These are phyloP conservation scores for Cerastis rubricosa DNA, from an alignment of 2,888 invertebrate genomes.

Conservation along the genomic window DNA sequence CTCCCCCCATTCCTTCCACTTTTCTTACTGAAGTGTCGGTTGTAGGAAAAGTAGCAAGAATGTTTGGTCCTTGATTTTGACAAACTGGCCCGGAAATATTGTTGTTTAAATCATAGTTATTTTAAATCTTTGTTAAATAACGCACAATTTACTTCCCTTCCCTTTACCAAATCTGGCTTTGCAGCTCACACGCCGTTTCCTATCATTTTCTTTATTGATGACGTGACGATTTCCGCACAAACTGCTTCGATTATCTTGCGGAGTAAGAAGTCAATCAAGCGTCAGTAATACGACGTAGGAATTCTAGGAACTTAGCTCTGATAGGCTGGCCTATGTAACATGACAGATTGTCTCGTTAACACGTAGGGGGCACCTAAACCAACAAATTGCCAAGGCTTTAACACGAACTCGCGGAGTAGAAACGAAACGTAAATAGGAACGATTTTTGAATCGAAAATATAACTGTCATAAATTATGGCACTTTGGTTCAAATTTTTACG, in stretches of 20 bases:
- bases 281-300: conserved; percentile 36
- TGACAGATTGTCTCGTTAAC: conserved; percentile 52
- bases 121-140: neutral
- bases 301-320: conserved; percentile 44
- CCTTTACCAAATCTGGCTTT: neutral
- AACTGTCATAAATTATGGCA: neutral
- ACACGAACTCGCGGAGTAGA: neutral
- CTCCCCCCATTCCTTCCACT: too few species aligned
- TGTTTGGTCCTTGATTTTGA: too few species aligned
- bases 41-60: too few species aligned
- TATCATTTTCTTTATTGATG: conserved; percentile 18
- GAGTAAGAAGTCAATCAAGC: conserved; percentile 48
- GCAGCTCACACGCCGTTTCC: conserved; percentile 8
- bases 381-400: conserved; percentile 23
- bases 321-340: conserved; percentile 25
- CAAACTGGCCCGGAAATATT: too few species aligned
- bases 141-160: neutral
- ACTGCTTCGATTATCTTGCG: neutral
- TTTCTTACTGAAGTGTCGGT: too few species aligned
- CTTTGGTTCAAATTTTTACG: neutral
- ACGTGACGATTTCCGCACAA: conserved; percentile 31
- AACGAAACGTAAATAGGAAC: neutral
- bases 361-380: neutral
- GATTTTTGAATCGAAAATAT: neutral
- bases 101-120: neutral